Evolutionary conservation across 2,888 invertebrate genomes (phyloP).

Genomic region (Apotomis betuletana): DNA sequence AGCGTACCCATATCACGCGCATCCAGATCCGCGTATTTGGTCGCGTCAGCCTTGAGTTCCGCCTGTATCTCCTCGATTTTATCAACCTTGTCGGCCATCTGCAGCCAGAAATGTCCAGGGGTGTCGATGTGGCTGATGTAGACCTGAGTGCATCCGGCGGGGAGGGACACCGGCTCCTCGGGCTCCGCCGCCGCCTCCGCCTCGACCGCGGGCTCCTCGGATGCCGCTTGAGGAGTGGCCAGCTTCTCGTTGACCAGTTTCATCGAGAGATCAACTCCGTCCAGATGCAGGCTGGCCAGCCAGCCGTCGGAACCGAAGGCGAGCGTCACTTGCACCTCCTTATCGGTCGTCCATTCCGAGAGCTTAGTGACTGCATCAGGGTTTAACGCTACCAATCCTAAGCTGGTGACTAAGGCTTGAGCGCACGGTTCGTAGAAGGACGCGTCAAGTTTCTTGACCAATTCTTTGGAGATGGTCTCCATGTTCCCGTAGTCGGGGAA

Average conservation of each 20-base stretch:
- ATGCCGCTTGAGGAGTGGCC: slow-evolving; percentile 62
- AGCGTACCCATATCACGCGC: slow-evolving; percentile 84
- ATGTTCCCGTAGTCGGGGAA: slow-evolving; percentile 89
- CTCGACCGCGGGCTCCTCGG: slow-evolving; percentile 54
- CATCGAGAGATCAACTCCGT: slow-evolving; percentile 79
- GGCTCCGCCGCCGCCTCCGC: slow-evolving; percentile 56
- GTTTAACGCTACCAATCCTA: slow-evolving; percentile 71
- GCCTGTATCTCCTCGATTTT: slow-evolving; percentile 85
- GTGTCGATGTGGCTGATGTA: slow-evolving; percentile 88
- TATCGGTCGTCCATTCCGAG: slow-evolving; percentile 74
- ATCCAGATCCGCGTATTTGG: slow-evolving; percentile 79
- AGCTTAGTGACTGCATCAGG: slow-evolving; percentile 67
- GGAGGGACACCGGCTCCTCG: slow-evolving; percentile 60
- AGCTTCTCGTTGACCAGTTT: slow-evolving; percentile 74
- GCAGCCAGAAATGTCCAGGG: slow-evolving; percentile 90
- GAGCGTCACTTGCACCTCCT: slow-evolving; percentile 81
- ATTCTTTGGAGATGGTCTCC: slow-evolving; percentile 78
- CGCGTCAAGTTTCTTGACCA: slow-evolving; percentile 77
- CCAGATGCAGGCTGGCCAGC: slow-evolving; percentile 80
- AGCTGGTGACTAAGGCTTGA: slow-evolving; percentile 67
- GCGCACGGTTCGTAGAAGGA: slow-evolving; percentile 74
- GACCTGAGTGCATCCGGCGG: slow-evolving; percentile 75
- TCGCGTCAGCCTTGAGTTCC: slow-evolving; percentile 84
- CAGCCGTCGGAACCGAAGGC: slow-evolving; percentile 81
- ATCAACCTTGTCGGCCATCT: slow-evolving; percentile 83